Base-by-base conservation (phyloP, 1,140 invertebrate genomes). In the Pseudomyrmex gracilis region DNA sequence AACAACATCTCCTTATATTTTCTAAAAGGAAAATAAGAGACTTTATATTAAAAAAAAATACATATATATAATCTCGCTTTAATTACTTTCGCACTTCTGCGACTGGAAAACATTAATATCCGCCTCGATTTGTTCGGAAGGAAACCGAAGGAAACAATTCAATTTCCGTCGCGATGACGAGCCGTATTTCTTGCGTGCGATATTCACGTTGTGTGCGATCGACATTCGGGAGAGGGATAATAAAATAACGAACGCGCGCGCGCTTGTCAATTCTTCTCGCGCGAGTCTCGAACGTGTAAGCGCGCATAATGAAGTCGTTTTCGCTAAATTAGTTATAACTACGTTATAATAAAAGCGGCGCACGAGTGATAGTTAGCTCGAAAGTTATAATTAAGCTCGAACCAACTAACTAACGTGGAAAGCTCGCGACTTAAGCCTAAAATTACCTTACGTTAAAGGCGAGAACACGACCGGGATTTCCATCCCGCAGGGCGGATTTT, bases 331-430 rank as follows among this genome's bases (percentile, higher is more conserved):
- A 60, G 17, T 60, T 74, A 49, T 12, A 76, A 66, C n/a, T 53
- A 55, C n/a, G 8, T 53, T 8, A 45, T 66, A 66, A 74, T n/a
- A 45, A 24, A 74, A 20, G 20, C 15, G 3, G 13, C 4, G 20
- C 43, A n/a, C 47, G 17, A 24, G 13, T 74, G 43, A 51, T 61
- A 61, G 49, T 61, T 61, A 73, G 24, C 43, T 61, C 20, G 43
- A 73, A 73, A 73, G 57, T 73, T 73, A 63, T 63, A 74, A 74
- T 63, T 49, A 63, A 63, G 47, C 22, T 61, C 45, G 1, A 34
- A 61, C 58, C 51, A 63, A 61, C 60, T 34, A 24, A 34, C 45
- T 74, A 61, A 74, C 58, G 20, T 22, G n/a, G 73, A 7, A 20
- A 74, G 15, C 45, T 63, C 47, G 4, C 45, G 15, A 9, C 61